phyloP scores from a whole-genome alignment of 2,113 vertebrate genomes.

The Urocynchramus pylzowi region DNA sequence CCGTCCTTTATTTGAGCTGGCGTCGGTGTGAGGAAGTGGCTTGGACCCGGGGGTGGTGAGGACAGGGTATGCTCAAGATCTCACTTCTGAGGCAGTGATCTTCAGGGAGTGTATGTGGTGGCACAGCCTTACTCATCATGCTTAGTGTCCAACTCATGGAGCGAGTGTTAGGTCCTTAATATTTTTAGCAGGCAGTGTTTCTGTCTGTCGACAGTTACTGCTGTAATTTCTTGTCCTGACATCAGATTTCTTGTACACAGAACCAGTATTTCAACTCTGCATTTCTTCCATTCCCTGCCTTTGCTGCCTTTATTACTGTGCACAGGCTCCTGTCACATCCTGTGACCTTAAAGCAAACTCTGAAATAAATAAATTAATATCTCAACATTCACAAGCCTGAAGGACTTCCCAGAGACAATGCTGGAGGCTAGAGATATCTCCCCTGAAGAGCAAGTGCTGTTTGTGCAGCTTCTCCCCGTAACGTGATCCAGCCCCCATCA shows the following conservation, averaged over 20 bases:
- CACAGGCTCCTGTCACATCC: not conserved
- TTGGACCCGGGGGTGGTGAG: fast-evolving
- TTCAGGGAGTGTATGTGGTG: not conserved
- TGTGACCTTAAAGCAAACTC: not conserved
- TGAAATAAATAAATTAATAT: not conserved
- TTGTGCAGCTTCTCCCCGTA: not conserved
- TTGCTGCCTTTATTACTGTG: not conserved
- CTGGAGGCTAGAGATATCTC: not conserved
- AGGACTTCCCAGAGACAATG: not conserved
- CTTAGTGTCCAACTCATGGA: not conserved
- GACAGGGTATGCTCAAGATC: not conserved
- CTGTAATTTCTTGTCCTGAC: not conserved
- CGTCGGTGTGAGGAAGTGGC: not conserved
- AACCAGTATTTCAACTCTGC: not conserved
- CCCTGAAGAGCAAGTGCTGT: not conserved
- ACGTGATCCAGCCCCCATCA: not conserved
- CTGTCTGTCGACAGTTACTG: not conserved
- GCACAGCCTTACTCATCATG: not conserved
- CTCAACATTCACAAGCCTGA: not conserved
- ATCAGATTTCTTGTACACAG: not conserved
- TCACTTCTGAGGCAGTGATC: not conserved
- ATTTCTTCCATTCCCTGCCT: not conserved
- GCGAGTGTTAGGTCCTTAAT: not conserved
- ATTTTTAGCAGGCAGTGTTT: not conserved
- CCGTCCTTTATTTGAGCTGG: not conserved